These are phyloP conservation scores for Xanthia togata DNA, from an alignment of 2,888 invertebrate genomes.

Conservation along the genomic window DNA sequence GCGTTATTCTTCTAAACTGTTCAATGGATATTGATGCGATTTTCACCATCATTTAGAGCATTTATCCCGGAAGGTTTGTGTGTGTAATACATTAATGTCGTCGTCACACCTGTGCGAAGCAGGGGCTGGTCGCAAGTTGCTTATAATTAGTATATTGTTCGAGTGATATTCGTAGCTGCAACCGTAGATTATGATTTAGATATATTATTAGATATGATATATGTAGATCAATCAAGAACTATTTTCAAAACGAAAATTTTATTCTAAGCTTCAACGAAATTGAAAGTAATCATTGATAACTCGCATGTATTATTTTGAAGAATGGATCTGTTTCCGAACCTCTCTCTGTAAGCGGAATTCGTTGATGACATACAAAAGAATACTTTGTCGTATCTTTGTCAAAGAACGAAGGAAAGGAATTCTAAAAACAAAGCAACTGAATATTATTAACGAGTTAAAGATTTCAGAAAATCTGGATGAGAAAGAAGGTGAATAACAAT, in stretches of 20 bases:
- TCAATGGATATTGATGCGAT: no score
- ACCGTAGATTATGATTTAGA: neutral
- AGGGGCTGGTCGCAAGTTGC: neutral
- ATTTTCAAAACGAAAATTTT: neutral
- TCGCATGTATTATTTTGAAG: neutral
- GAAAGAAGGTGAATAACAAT: neutral
- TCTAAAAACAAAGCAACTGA: neutral
- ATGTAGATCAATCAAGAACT: neutral
- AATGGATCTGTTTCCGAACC: neutral
- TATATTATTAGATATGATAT: neutral
- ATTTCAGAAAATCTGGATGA: neutral
- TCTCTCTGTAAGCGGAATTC: conserved; percentile 11
- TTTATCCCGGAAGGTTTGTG: no score
- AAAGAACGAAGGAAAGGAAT: conserved; percentile 19
- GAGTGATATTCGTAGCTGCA: neutral
- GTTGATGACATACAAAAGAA: conserved; percentile 39
- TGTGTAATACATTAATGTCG: no score
- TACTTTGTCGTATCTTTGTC: conserved; percentile 34
- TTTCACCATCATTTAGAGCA: no score
- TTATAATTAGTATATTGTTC: neutral
- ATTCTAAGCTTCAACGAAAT: neutral
- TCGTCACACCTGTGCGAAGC: no score
- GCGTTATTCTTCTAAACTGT: no score
- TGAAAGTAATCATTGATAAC: neutral
- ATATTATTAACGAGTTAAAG: conserved; percentile 23